Conservation (phyloP, 64 coral and sea anemone genomes). For the Hydrozoanthus tunicans region DNA sequence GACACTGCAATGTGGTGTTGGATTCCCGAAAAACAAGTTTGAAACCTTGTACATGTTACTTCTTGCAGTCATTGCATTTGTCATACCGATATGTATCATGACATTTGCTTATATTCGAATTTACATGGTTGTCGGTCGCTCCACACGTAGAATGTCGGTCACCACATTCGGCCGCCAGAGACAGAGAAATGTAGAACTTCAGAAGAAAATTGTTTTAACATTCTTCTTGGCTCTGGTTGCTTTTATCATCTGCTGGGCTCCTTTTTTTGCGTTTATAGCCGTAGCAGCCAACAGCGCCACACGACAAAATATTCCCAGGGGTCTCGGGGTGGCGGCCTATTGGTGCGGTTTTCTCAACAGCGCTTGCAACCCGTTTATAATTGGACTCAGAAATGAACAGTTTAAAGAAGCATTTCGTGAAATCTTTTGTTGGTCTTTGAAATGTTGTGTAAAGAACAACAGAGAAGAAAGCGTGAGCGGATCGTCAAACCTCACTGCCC, state of each 20-base stretch:
- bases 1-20: conserved; percentile 83
- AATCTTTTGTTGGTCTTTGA: conserved; percentile 60
- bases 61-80: conserved; percentile 66
- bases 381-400: conserved; percentile 76
- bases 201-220: conserved; percentile 74
- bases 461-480: neutral
- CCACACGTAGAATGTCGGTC: conserved; percentile 73
- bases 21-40: conserved; percentile 64
- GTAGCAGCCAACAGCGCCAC: conserved; percentile 59
- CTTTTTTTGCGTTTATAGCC: conserved; percentile 81
- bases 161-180: conserved; percentile 54
- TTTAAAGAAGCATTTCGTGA: conserved; percentile 66
- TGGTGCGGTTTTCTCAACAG: conserved; percentile 88
- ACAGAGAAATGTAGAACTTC: conserved; percentile 44
- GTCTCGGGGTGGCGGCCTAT: conserved; percentile 82
- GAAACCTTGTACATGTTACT: conserved; percentile 77
- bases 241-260: conserved; percentile 85
- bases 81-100: conserved; percentile 74
- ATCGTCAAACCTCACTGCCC: neutral
- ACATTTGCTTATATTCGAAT: conserved; percentile 71
- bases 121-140: conserved; percentile 57
- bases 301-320: conserved; percentile 68
- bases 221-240: conserved; percentile 85
- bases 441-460: neutral
- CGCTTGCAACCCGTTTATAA: conserved; percentile 82